Evolutionary conservation across 2,113 vertebrate species (phyloP).

Genomic region (Cairina moschata): DNA sequence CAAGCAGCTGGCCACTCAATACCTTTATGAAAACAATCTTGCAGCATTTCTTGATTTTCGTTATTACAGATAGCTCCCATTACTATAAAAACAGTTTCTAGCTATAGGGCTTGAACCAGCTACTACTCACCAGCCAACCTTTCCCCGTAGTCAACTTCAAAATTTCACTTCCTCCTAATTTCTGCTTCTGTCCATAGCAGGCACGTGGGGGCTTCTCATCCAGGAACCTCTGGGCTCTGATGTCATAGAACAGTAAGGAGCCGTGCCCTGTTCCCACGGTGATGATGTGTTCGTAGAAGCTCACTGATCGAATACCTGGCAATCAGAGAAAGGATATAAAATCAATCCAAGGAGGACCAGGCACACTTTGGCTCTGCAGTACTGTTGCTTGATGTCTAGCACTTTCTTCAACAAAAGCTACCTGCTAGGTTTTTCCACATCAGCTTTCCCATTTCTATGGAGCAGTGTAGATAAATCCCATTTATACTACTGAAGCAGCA

Average conservation of each 20-base stretch:
- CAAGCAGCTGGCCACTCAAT: background rate
- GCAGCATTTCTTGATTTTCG: background rate
- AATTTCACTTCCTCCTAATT: conserved; percentile 84
- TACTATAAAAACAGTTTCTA: background rate
- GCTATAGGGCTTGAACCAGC: too few species aligned
- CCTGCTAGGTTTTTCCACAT: background rate
- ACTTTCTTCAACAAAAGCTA: background rate
- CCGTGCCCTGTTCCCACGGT: conserved; percentile 97
- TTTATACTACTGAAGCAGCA: background rate
- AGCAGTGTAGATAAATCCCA: background rate
- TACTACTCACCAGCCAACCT: conserved; percentile 95
- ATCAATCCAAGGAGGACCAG: background rate
- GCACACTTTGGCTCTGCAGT: background rate
- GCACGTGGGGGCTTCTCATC: conserved; percentile 80
- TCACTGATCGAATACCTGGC: conserved; percentile 95
- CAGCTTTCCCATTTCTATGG: background rate
- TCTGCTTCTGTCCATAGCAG: conserved; percentile 79
- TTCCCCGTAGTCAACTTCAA: conserved; percentile 93
- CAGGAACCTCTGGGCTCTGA: conserved; percentile 94
- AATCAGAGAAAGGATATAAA: background rate
- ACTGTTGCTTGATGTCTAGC: background rate
- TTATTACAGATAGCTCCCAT: background rate
- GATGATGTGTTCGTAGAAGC: conserved; percentile 98
- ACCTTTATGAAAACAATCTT: background rate
- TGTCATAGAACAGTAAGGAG: conserved; percentile 95